A percentile compares a stretch with the other conserved stretches of the same genome.
phyloP scores from a whole-genome alignment of 2,797 vertebrate species.

The Paratrypauchen microcephalus region DNA sequence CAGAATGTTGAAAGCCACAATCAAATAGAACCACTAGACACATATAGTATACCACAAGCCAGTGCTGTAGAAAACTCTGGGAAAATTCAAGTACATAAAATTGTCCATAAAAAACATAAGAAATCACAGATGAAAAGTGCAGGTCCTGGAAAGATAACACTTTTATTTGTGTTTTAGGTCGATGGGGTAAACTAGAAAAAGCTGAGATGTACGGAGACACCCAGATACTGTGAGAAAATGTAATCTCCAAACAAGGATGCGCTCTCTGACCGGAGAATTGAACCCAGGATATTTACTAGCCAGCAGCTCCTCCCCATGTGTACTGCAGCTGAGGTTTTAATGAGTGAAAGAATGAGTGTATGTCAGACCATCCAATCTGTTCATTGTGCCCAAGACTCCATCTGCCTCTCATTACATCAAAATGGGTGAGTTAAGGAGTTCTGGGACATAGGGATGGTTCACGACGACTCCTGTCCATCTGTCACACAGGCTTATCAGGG shows the following conservation, averaged over 20 bases:
- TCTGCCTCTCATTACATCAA: conserved; percentile 20
- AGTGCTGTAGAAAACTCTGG: too few species aligned
- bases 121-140: too few species aligned
- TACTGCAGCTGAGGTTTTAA: neutral
- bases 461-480: conserved; percentile 6
- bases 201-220: neutral
- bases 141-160: too few species aligned
- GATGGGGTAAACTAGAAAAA: neutral
- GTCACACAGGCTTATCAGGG: neutral
- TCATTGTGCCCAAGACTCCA: neutral
- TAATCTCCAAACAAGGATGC: neutral
- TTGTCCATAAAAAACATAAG: too few species aligned
- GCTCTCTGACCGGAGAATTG: neutral
- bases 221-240: neutral
- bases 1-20: too few species aligned
- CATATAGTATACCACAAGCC: too few species aligned
- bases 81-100: too few species aligned
- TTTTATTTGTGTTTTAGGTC: too few species aligned
- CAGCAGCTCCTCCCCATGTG: too few species aligned
- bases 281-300: neutral
- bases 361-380: conserved; percentile 1
- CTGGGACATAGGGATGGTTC: conserved; percentile 6
- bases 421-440: conserved; percentile 1
- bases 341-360: neutral
- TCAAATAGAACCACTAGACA: too few species aligned